These are phyloP conservation scores for Pseudochaenichthys georgianus DNA, from an alignment of 2,797 vertebrate genomes.

Conservation along the genomic window DNA sequence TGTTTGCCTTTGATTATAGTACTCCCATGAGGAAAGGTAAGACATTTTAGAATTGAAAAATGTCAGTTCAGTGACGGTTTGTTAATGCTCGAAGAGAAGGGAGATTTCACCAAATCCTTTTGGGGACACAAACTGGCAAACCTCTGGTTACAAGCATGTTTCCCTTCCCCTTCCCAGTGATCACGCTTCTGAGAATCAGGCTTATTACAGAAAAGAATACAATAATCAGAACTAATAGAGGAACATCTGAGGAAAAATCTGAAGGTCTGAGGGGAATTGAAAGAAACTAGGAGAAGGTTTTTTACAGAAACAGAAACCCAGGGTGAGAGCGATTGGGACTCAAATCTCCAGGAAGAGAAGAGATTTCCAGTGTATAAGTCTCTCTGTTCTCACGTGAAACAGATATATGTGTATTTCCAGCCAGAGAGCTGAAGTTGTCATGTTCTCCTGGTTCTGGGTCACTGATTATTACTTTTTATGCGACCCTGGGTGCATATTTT, in stretches of 20 bases:
- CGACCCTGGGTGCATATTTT: constrained; percentile 3
- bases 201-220: neutral
- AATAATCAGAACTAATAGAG: neutral
- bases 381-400: too few species aligned
- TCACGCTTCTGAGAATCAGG: neutral
- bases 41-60: neutral
- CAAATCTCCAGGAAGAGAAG: neutral
- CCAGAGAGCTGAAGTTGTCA: constrained; percentile 15
- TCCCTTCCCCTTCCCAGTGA: too few species aligned
- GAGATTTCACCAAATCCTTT: neutral
- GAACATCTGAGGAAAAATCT: constrained; percentile 2
- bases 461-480: constrained; percentile 15
- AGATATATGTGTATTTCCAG: neutral
- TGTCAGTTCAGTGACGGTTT: neutral
- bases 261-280: neutral
- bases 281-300: neutral
- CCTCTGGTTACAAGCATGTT: neutral
- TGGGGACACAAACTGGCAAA: constrained; percentile 7
- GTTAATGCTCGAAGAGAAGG: neutral
- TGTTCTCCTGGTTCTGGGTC: neutral
- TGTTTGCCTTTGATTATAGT: neutral
- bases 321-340: neutral
- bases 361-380: neutral
- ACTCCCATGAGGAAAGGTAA: neutral
- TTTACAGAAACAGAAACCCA: constrained; percentile 4